Conservation (phyloP, 2,113 vertebrate genomes). For the Nyctibius bracteatus region DNA sequence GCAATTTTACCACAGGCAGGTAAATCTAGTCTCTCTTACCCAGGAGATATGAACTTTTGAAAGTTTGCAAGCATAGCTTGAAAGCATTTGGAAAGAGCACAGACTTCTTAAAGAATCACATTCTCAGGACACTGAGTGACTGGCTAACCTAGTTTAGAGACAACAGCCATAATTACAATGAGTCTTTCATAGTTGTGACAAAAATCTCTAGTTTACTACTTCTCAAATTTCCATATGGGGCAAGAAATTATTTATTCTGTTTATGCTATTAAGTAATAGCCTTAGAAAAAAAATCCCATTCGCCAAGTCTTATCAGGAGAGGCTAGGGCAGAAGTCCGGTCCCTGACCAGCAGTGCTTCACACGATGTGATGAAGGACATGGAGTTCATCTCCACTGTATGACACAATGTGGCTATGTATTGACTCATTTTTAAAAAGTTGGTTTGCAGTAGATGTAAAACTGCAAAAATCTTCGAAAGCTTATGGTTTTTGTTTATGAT, state of each 20-base stretch:
- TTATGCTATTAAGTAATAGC: background rate
- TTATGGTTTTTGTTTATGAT: background rate
- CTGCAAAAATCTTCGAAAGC: background rate
- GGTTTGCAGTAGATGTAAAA: background rate
- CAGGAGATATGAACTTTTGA: accelerated
- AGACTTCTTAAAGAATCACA: background rate
- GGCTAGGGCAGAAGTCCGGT: no score
- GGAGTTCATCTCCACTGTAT: background rate
- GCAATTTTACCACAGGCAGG: background rate
- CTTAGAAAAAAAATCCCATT: background rate
- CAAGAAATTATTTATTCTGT: background rate
- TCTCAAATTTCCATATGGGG: background rate
- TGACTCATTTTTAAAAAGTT: background rate
- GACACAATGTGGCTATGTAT: background rate
- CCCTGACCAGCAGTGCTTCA: background rate
- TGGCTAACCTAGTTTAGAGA: background rate
- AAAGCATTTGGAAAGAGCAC: background rate
- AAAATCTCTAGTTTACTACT: background rate
- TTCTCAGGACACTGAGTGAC: background rate
- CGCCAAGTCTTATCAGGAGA: background rate
- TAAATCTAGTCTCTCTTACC: background rate
- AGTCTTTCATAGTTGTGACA: background rate
- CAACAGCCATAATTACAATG: background rate
- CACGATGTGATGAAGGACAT: background rate
- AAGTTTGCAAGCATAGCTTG: background rate